Base-by-base conservation (phyloP, 2,113 vertebrate species). In the Cygnus buccinator region DNA sequence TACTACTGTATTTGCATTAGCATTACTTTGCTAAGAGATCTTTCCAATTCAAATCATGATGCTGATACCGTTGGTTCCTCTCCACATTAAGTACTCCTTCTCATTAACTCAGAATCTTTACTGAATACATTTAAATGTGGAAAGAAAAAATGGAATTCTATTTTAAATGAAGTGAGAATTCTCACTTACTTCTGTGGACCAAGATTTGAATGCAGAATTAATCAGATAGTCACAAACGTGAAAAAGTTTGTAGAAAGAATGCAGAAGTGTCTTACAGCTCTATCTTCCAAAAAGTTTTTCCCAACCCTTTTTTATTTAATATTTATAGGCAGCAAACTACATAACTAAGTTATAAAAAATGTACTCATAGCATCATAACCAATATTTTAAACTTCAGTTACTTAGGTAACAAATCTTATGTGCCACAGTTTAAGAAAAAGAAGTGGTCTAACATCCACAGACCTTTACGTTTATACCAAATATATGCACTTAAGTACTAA, bases 11-110 rank as follows among this genome's bases (percentile, higher is more conserved):
- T 81, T 81, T 89, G 46, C 62, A 78, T 87, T 89, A 78, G 48
- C 65, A 81, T 84, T 68, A 61, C 55, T 88, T 92, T 70, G 58
- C 39, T 37, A 43, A 75, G n/a, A 54, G 17, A 46, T 55, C 37
- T 55, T 92, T 84, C 86, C 67, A 23, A 77, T 78, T 87, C 73
- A 89, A 74, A 81, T 92, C 57, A 81, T 74, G 57, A 63, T 80
- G 67, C 59, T 74, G n/a, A 71, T 58, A 71, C 33, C 68, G 33
- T 87, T 76, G 41, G 19, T 52, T 93, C 35, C 66, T 81, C 70
- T 92, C 61, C 61, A 72, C 31, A 17, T 83, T 73, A 85, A 88
- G 71, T 83, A 57, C 39, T 92, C 13, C 35, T 92, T 13, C 58
- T 89, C 61, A 82, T 82, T 94, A 95, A 84, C 10, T 52, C 26